Percentiles rank a stretch among this genome's conserved stretches.
phyloP scores from a whole-genome alignment of 1,140 invertebrate species.

The Caerostris extrusa region DNA sequence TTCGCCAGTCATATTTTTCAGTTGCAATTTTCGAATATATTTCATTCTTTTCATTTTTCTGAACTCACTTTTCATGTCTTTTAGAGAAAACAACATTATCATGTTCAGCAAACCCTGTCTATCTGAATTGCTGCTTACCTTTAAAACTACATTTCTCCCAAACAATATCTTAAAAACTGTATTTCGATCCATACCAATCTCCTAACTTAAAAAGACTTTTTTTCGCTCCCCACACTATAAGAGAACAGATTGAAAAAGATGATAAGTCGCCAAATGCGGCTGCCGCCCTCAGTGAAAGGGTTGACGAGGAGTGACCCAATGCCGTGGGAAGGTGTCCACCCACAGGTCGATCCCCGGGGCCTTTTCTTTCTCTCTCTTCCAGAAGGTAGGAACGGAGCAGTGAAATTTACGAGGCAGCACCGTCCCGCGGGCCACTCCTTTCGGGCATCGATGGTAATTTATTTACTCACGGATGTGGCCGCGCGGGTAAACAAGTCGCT shows the following conservation, averaged over 20 bases:
- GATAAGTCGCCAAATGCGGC: background rate
- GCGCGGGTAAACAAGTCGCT: slow-evolving; percentile 8
- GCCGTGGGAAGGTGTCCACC: slow-evolving; percentile 69
- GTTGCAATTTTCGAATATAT: too few relatives aligned
- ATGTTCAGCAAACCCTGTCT: too few relatives aligned
- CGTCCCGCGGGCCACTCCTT: background rate
- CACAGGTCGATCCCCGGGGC: background rate
- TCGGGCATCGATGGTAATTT: background rate
- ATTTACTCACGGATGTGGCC: background rate
- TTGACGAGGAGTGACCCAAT: slow-evolving; percentile 13
- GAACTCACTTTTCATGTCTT: too few relatives aligned
- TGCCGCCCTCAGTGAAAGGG: background rate
- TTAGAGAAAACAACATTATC: too few relatives aligned
- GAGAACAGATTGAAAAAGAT: background rate
- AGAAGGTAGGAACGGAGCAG: background rate
- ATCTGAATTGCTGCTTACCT: too few relatives aligned
- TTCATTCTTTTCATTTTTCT: too few relatives aligned
- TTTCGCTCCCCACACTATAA: too few relatives aligned
- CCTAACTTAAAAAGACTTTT: too few relatives aligned
- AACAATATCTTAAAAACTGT: too few relatives aligned
- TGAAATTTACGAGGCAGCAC: slow-evolving; percentile 9
- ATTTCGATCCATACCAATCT: too few relatives aligned
- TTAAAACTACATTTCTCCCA: too few relatives aligned
- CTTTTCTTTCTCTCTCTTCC: background rate
- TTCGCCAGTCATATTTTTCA: too few relatives aligned